Evolutionary conservation across 2,888 invertebrate species (phyloP), one percentile per base, ranked within the genome.

Genomic region (Atherix ibis): DNA sequence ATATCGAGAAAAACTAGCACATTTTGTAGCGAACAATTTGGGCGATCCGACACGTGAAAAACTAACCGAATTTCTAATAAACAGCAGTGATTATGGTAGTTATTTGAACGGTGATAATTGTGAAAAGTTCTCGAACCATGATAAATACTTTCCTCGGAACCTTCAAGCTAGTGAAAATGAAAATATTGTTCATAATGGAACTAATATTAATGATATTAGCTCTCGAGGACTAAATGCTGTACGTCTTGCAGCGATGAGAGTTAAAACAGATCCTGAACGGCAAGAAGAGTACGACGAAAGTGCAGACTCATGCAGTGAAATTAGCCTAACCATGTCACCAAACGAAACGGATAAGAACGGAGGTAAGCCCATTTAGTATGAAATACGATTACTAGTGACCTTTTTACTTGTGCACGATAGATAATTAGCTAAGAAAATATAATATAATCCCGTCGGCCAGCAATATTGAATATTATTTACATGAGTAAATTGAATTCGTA

Each of bases 271-370:
- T 25, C 31, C 17, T 5, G 32, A 36, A 25, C 22, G 18, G 12
- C 24, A 31, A 15, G 38, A 39, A 12, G 41, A 39, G 3, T 32
- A 31, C 6, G 59, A 58, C 29, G 54, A 59, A 35, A 59, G 59
- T 37, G 58, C 52, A 1, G 60, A 59, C 37, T 60, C 60, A 3
- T 55, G 58, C 40, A 61, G 61, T 37, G 60, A 61, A 41, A 58
- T 61, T 25, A 60, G 61, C 31, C 42, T 61, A 24, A 59, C 61
- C 31, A 56, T 61, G 56, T 61, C 61, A 4, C 58, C 60, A 9
- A 43, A 44, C 36, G 56, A 54, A 40, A 36, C 53, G 48, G 58
- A 57, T 48, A 56, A 54, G 43, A 57, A 51, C 34, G 44, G 49
- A 58, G 58, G 58, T 58, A 49, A 30, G 22, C 22, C 10, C 6